phyloP scores from a whole-genome alignment of 2,797 vertebrate genomes.

The Stomatorhinus walkeri region DNA sequence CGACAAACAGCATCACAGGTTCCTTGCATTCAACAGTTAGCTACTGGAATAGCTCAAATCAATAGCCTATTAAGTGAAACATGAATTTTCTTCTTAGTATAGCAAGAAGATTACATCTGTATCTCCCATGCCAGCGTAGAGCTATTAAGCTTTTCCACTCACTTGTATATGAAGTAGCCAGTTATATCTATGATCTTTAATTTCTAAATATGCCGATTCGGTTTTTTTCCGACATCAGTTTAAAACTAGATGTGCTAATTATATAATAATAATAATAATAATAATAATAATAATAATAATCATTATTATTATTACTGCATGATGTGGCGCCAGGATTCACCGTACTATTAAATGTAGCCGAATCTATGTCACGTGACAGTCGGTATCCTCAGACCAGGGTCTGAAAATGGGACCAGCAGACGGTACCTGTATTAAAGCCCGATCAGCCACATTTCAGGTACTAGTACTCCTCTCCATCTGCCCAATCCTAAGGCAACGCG shows the following conservation, averaged over 20 bases:
- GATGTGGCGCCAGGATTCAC: not conserved
- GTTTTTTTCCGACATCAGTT: not conserved
- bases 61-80: not conserved
- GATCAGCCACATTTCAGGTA: not conserved
- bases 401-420: not conserved
- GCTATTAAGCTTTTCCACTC: not conserved
- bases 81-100: not conserved
- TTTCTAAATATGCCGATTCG: not conserved
- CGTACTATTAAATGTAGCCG: not conserved
- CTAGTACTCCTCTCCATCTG: not conserved
- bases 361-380: conserved; percentile 6
- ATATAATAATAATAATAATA: not conserved
- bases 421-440: not conserved
- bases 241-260: not conserved
- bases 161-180: not conserved
- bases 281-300: not conserved
- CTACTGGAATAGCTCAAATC: not conserved
- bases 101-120: not conserved
- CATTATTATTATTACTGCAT: not conserved
- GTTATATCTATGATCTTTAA: not conserved
- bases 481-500: not conserved
- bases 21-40: not conserved
- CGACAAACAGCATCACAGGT: not conserved
- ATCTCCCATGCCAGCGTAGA: not conserved
- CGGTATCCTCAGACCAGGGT: not conserved